Evolutionary conservation across 1,140 invertebrate genomes (phyloP).

Genomic region (Lepidurus arcticus): DNA sequence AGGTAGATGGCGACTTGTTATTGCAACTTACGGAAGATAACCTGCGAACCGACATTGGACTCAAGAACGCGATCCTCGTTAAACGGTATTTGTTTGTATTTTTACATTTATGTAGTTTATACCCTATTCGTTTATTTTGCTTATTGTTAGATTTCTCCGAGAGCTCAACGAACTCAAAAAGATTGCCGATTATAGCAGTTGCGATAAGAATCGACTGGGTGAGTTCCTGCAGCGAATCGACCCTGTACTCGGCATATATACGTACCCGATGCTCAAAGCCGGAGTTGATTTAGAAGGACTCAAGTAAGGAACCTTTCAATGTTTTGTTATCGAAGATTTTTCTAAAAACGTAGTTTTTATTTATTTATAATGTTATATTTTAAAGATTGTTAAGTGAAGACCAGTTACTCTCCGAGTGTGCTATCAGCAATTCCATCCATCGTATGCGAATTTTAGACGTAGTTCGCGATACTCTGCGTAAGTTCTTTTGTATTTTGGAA

Average conservation of each 20-base stretch:
- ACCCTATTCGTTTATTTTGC: constrained; percentile 10
- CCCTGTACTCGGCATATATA: constrained; percentile 90
- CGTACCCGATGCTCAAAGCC: constrained; percentile 91
- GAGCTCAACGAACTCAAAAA: constrained; percentile 92
- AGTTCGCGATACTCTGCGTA: constrained; percentile 60
- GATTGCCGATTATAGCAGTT: constrained; percentile 94
- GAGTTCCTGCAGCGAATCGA: constrained; percentile 81
- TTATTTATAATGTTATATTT: constrained; percentile 25
- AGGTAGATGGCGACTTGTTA: constrained; percentile 96
- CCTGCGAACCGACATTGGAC: constrained; percentile 83
- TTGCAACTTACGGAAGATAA: constrained; percentile 89
- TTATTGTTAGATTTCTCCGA: constrained; percentile 69
- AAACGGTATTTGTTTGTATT: constrained; percentile 53
- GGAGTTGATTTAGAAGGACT: constrained; percentile 85
- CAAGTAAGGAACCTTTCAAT: constrained; percentile 40
- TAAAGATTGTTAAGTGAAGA: constrained; percentile 67
- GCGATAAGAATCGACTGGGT: constrained; percentile 85
- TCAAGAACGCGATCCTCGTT: constrained; percentile 86
- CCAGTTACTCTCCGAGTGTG: constrained; percentile 80
- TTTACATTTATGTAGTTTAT: neutral
- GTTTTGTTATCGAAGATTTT: constrained; percentile 31
- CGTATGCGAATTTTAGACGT: constrained; percentile 80
- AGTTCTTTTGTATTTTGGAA: neutral
- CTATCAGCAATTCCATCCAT: constrained; percentile 91
- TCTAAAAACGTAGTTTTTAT: constrained; percentile 46